Percentiles rank a stretch among this genome's conserved stretches.
phyloP scores from a whole-genome alignment of 2,797 vertebrate genomes.

The Aratinga solstitialis region DNA sequence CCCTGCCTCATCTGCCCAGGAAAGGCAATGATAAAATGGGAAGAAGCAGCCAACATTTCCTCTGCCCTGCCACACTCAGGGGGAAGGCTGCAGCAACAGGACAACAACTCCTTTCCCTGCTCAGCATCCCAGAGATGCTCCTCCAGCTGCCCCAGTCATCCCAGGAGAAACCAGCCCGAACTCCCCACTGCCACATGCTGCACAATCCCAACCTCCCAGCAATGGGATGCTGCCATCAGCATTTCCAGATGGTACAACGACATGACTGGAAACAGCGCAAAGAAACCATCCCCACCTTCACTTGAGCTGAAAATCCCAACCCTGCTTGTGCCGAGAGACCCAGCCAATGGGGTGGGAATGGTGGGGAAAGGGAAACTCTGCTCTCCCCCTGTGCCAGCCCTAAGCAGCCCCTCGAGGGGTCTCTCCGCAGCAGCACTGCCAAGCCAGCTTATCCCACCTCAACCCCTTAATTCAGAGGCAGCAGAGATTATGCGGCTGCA shows the following conservation, averaged over 20 bases:
- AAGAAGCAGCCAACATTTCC: neutral
- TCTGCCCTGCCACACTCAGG: fast-evolving
- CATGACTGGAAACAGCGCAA: fast-evolving
- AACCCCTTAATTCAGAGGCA: neutral
- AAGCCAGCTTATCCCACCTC: neutral
- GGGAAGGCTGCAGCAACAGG: neutral
- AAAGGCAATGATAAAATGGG: neutral
- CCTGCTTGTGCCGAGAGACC: fast-evolving
- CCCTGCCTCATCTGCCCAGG: neutral
- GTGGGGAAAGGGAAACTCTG: neutral
- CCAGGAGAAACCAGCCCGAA: neutral
- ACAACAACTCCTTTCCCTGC: neutral
- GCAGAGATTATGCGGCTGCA: neutral
- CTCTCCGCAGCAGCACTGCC: neutral
- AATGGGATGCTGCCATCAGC: fast-evolving
- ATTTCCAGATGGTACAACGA: fast-evolving
- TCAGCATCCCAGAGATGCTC: neutral
- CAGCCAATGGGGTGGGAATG: neutral
- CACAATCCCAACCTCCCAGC: fast-evolving
- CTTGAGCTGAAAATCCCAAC: neutral
- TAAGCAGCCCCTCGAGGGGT: neutral
- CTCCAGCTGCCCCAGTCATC: neutral
- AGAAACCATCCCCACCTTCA: fast-evolving
- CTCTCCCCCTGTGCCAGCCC: fast-evolving
- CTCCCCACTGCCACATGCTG: fast-evolving